Conservation (phyloP, 2,797 vertebrate species). For the Ceryle rudis region DNA sequence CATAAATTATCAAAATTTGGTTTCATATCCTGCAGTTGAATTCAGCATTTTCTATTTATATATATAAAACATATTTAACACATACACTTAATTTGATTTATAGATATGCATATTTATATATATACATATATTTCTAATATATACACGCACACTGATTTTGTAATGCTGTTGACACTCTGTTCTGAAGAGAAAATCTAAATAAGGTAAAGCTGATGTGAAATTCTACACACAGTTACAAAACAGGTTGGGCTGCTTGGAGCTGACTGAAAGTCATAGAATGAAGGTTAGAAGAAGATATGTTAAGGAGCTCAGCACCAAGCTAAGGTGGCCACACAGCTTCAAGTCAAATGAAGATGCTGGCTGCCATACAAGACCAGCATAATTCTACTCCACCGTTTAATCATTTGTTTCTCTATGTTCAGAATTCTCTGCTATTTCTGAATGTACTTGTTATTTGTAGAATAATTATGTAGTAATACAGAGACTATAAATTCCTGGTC, state of each 20-base stretch:
- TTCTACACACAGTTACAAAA: background rate
- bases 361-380: background rate
- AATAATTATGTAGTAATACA: background rate
- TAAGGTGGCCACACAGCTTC: background rate
- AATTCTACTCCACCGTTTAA: background rate
- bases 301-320: background rate
- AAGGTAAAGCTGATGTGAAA: background rate
- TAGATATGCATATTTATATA: too few relatives aligned
- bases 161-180: background rate
- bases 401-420: background rate
- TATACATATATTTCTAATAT: too few relatives aligned
- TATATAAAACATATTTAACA: too few relatives aligned
- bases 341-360: background rate
- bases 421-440: background rate
- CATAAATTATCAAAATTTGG: background rate
- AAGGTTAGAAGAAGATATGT: accelerated
- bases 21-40: background rate
- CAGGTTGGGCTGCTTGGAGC: background rate
- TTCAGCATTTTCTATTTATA: background rate
- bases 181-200: background rate
- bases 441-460: background rate
- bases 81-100: background rate
- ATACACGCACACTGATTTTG: too few relatives aligned
- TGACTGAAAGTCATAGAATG: background rate
- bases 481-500: background rate